Percentiles rank a stretch among this genome's conserved stretches.
phyloP scores from a whole-genome alignment of 2,797 vertebrate species.

The Denticeps clupeoides region DNA sequence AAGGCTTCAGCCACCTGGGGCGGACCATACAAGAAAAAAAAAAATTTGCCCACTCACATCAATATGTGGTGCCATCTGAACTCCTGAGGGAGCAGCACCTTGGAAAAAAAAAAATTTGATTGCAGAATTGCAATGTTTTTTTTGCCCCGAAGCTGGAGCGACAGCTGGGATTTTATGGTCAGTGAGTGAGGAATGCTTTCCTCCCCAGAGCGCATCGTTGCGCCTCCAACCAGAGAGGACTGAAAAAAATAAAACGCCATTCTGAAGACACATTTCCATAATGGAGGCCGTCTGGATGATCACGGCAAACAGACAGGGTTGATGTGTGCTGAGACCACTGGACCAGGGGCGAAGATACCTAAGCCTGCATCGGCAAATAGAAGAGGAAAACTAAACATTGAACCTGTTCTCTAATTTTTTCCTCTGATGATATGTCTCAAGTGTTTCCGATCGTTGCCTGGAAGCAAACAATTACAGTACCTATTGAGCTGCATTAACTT shows the following conservation, averaged over 20 bases:
- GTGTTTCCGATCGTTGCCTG: constrained; percentile 32
- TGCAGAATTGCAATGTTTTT: constrained; percentile 10
- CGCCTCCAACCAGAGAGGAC: constrained; percentile 9
- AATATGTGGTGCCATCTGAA: constrained; percentile 15
- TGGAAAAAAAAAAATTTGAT: constrained; percentile 6
- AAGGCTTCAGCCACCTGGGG: not conserved
- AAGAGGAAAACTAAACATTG: too few species aligned
- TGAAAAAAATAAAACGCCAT: constrained; percentile 12
- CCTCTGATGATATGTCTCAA: constrained; percentile 31
- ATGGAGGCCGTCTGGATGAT: constrained; percentile 31
- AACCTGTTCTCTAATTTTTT: constrained; percentile 30
- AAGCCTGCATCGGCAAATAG: too few species aligned
- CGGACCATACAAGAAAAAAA: not conserved
- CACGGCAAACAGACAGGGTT: constrained; percentile 19
- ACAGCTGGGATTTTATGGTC: constrained; percentile 30
- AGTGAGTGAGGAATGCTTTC: constrained; percentile 21
- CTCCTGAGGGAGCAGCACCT: constrained; percentile 11
- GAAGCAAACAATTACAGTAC: constrained; percentile 41
- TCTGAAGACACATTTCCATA: constrained; percentile 30
- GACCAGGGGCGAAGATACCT: not conserved
- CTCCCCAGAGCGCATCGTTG: constrained; percentile 20
- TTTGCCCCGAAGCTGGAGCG: constrained; percentile 7
- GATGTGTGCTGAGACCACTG: not conserved
- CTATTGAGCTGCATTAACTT: constrained; percentile 39
- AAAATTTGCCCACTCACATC: constrained; percentile 8